These are phyloP conservation scores for Pygoscelis antarcticus DNA, from an alignment of 2,113 vertebrate genomes.

Conservation along the genomic window DNA sequence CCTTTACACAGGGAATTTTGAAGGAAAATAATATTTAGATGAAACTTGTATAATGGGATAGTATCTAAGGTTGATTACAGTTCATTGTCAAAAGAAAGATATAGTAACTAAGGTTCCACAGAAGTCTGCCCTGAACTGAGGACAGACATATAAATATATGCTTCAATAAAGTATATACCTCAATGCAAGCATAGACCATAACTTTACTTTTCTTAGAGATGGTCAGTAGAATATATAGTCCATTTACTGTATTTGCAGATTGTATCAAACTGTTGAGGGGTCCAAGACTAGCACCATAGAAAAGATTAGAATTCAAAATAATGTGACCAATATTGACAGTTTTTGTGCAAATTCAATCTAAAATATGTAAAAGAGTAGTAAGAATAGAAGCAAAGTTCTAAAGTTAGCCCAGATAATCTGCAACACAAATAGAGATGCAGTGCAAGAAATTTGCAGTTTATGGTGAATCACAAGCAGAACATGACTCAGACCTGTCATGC, in stretches of 20 bases:
- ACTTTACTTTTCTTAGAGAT: not conserved
- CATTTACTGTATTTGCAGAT: not conserved
- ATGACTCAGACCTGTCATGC: not conserved
- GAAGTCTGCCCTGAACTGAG: not conserved
- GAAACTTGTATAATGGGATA: not conserved
- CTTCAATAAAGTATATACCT: not conserved
- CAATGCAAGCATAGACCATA: not conserved
- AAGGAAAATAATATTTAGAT: not conserved
- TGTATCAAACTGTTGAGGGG: not conserved
- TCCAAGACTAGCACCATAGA: not conserved
- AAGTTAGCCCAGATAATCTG: not conserved
- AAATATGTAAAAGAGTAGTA: not conserved
- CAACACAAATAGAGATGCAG: not conserved
- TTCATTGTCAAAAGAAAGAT: not conserved
- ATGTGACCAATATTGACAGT: not conserved
- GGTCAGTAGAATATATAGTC: not conserved
- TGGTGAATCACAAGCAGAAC: not conserved
- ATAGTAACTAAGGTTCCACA: not conserved
- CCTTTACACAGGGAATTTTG: not conserved
- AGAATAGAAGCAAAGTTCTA: not conserved
- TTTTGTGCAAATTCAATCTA: not conserved
- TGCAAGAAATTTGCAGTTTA: not conserved
- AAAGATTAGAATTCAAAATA: not conserved
- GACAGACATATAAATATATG: not conserved
- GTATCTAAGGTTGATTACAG: not conserved